Percentiles rank a stretch among this genome's conserved stretches.
These are phyloP conservation scores for Sarcophaga rosellei DNA, from an alignment of 2,888 invertebrate genomes.

Conservation along the genomic window DNA sequence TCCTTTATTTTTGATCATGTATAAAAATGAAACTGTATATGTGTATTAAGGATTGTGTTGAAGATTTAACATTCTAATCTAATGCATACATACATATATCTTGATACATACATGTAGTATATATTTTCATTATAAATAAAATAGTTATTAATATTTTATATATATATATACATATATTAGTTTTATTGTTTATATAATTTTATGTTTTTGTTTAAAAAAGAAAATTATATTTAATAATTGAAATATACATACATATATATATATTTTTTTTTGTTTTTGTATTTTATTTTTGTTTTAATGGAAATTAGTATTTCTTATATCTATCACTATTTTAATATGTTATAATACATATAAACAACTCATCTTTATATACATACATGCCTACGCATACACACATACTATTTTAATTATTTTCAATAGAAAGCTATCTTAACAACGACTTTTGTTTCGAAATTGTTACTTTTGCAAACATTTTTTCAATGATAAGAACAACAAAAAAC, in stretches of 20 bases:
- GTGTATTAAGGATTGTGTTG: constrained; percentile 40
- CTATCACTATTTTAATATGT: too few relatives aligned
- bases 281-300: constrained; percentile 10
- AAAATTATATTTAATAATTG: constrained; percentile 19
- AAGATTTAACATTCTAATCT: constrained; percentile 4
- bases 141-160: too few relatives aligned
- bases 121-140: constrained; percentile 29
- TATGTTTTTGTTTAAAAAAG: constrained; percentile 36
- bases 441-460: constrained; percentile 26
- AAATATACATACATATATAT: constrained; percentile 12
- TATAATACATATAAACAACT: neutral
- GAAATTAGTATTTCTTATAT: neutral
- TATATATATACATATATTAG: too few relatives aligned
- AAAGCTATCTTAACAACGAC: constrained; percentile 48
- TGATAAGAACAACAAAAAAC: too few relatives aligned
- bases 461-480: constrained; percentile 12
- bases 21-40: too few relatives aligned
- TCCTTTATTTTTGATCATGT: neutral
- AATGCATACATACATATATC: too few relatives aligned
- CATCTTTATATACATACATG: neutral
- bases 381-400: neutral
- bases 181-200: constrained; percentile 36
- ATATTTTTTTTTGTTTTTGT: constrained; percentile 4
- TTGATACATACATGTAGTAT: constrained; percentile 7
- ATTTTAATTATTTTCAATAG: constrained; percentile 5